phyloP scores from a whole-genome alignment of 92 coral and sea anemone genomes.

The Actinostola sp. region DNA sequence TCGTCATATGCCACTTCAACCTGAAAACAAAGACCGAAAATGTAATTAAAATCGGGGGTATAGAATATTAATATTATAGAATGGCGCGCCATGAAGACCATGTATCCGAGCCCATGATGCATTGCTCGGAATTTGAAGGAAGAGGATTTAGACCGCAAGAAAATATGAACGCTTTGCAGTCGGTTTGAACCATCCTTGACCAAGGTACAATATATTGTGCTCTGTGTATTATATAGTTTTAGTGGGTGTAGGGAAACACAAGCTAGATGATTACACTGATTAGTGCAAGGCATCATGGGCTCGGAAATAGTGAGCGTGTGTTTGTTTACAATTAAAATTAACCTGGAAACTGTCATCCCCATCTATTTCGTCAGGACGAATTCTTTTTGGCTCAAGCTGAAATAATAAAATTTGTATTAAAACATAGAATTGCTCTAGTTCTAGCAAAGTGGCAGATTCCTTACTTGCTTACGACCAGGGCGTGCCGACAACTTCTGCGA shows the following conservation, averaged over 20 bases:
- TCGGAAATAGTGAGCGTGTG: too few species aligned
- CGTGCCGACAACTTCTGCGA: constrained; percentile 35
- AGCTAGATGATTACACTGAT: too few species aligned
- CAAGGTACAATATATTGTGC: too few species aligned
- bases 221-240: too few species aligned
- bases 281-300: too few species aligned
- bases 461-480: constrained; percentile 65
- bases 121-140: too few species aligned
- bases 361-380: constrained; percentile 23
- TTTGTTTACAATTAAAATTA: too few species aligned
- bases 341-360: constrained; percentile 29
- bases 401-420: background rate
- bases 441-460: background rate
- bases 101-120: too few species aligned
- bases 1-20: constrained; percentile 33
- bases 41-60: background rate
- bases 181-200: too few species aligned
- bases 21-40: constrained; percentile 10
- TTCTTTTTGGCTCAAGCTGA: constrained; percentile 33
- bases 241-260: too few species aligned
- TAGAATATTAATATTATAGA: background rate
- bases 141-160: background rate
- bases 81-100: background rate
- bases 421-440: background rate
- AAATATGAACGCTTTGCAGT: too few species aligned